These are phyloP conservation scores for Sitodiplosis mosellana DNA, from an alignment of 1,140 invertebrate species.

Conservation along the genomic window DNA sequence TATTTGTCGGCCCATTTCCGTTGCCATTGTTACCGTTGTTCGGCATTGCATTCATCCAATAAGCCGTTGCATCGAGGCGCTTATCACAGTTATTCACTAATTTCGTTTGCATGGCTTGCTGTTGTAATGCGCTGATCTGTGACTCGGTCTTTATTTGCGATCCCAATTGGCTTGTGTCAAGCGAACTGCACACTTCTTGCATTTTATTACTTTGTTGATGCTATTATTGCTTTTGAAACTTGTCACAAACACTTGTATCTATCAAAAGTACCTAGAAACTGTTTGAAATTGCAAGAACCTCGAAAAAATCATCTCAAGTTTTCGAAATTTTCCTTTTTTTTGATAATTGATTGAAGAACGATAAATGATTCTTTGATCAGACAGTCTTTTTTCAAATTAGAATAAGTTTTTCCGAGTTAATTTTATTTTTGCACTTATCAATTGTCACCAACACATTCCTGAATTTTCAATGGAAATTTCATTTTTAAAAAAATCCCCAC, in stretches of 20 bases:
- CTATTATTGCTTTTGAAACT: background rate
- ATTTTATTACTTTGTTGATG: slow-evolving; percentile 6
- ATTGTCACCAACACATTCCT: background rate
- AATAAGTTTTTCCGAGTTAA: background rate
- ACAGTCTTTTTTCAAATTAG: background rate
- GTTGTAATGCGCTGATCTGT: slow-evolving; percentile 19
- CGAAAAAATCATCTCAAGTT: too few relatives aligned
- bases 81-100: slow-evolving; percentile 19
- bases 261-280: too few relatives aligned
- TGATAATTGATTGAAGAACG: too few relatives aligned
- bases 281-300: too few relatives aligned
- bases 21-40: slow-evolving; percentile 37
- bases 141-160: slow-evolving; percentile 24
- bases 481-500: too few relatives aligned
- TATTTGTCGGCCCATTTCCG: too few relatives aligned
- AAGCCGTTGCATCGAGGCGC: slow-evolving; percentile 15
- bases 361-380: background rate
- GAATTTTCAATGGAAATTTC: too few relatives aligned
- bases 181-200: slow-evolving; percentile 23
- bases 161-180: slow-evolving; percentile 20
- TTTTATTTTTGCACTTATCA: background rate
- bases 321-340: too few relatives aligned
- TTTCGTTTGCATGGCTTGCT: slow-evolving; percentile 14
- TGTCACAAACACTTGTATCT: too few relatives aligned
- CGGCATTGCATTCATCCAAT: slow-evolving; percentile 24